Base-by-base conservation (phyloP, 1,140 invertebrate genomes). In the Caenorhabditis tropicalis region DNA sequence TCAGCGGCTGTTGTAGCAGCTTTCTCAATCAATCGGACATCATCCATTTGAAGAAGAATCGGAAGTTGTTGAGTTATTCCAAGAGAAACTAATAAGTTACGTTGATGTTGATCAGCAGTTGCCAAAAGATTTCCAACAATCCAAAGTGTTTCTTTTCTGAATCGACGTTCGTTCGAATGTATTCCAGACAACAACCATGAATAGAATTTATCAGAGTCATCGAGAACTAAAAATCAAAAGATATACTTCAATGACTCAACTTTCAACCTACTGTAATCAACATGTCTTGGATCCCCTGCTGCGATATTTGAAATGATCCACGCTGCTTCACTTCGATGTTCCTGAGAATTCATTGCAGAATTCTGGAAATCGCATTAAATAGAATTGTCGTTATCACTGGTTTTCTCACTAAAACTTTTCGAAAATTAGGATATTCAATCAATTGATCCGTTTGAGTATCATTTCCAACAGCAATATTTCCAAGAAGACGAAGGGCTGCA, bases 91-190 rank as follows among this genome's bases (percentile, higher is more conserved):
- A 74, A 29, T 24, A 46, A 36, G 0, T 16, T 19, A 6, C 36
- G 27, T 43, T 74, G 65, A 43, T 43, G 15, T 24, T 74, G 1
- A 46, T 74, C 65, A 7, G 65, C 65, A 46, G 65, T 74, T 24
- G 65, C 65, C 65, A 74, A 21, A 24, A 74, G 65, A 43, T 74
- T 74, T 1, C 65, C 65, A 74, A 74, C n/a, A 12, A 74, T 74
- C 65, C 65, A 74, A 1, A 74, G n/a, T 12, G 36, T 36, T 46
- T 74, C 65, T 29, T 74, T 74, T 74, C 36, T 74, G 12, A 74
- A 46, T 12, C 65, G 65, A 10, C 15, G 9, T 7, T 46, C 36
- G 1, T 24, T n/a, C 5, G 65, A 43, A 24, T 74, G 9, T 12
- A 74, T 74, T 24, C 65, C 65, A 43, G 65, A n/a, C n/a, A 74